Evolutionary conservation across 2,797 vertebrate genomes (phyloP), one percentile per base, ranked within the genome.

Genomic region (Sebastolobus alascanus): DNA sequence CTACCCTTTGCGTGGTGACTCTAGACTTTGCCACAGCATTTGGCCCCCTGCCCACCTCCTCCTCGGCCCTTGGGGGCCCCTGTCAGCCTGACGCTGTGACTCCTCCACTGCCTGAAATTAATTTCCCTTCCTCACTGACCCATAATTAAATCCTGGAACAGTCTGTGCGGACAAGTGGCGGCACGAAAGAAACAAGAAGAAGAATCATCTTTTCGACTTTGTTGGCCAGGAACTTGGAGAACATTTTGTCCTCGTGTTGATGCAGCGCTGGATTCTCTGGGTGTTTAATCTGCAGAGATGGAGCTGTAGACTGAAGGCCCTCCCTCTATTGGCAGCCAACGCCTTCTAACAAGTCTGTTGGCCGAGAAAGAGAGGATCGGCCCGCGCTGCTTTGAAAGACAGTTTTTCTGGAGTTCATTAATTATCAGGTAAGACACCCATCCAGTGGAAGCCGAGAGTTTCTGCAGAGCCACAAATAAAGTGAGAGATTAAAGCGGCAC

Each of bases 1-100:
- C 88, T 93, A 93, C 90, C 93, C 93, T 94, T 95, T 93, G 77
- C 86, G 66, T 89, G 79, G 83, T 76, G 87, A 87, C 84, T 84
- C 64, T 69, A 70, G 82, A 85, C 85, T 68, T 61, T 76, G 89
- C 78, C 89, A 84, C 27, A 4, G 86, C 59, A 37, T 81, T 80
- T 95, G 95, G 95, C 92, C 86, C 67, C 9, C 4, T 83, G 94
- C 93, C 93, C 85, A 65, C 85, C 85, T 88, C 80, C 75, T 12
- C n/a, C 38, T 50, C 12, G 8, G 25, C 50, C 85, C 90, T 91
- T 76, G n/a, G 25, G 71, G 92, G 90, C 69, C 70, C 68, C 84
- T 92, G 92, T 94, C 93, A 94, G 88, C 85, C 73, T 56, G 84
- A 79, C 54, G 80, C 75, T 35, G 84, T 87, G 85, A 89, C 89